These are phyloP conservation scores for Homarus americanus DNA, from an alignment of 1,140 invertebrate species.

Conservation along the genomic window DNA sequence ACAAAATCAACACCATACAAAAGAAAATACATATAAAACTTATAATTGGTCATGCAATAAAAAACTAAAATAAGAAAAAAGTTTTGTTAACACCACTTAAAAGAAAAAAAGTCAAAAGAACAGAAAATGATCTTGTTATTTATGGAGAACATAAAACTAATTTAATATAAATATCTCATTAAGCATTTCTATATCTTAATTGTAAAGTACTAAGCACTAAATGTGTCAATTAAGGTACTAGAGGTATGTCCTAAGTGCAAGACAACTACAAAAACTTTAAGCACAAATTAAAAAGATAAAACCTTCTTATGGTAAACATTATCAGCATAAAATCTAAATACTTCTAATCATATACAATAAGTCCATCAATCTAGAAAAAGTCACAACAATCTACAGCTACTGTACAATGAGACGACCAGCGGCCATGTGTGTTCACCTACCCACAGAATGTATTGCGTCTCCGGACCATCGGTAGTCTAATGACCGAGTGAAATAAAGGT, in stretches of 20 bases:
- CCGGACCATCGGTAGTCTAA: conserved; percentile 47
- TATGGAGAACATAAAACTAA: too few species aligned
- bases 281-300: not conserved
- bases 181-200: too few species aligned
- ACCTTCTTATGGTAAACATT: not conserved
- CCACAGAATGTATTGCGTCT: conserved; percentile 56
- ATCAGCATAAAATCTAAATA: not conserved
- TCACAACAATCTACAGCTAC: not conserved
- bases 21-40: too few species aligned
- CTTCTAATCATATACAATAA: not conserved
- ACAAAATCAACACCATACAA: not conserved
- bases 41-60: too few species aligned
- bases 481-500: conserved; percentile 27
- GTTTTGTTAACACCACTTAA: too few species aligned
- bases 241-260: not conserved
- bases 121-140: too few species aligned
- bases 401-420: not conserved
- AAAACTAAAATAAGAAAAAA: too few species aligned
- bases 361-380: not conserved
- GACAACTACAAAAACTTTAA: not conserved
- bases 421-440: conserved; percentile 27
- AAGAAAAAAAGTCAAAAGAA: too few species aligned
- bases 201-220: too few species aligned
- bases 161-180: too few species aligned
- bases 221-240: not conserved